phyloP scores from a whole-genome alignment of 2,888 invertebrate species.

The Chrysodeixis includens region DNA sequence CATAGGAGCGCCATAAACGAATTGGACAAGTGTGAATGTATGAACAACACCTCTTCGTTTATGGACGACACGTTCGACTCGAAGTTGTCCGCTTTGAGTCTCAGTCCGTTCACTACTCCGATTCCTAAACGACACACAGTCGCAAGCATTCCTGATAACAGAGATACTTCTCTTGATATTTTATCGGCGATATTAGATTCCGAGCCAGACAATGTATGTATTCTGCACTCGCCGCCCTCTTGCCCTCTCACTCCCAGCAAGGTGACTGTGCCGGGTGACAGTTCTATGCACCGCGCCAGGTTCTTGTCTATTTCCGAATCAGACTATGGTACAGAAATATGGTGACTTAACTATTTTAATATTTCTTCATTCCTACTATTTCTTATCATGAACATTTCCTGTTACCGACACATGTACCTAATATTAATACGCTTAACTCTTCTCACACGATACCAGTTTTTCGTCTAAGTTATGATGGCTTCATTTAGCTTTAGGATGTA shows the following conservation, averaged over 20 bases:
- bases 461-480: slow-evolving; percentile 17
- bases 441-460: slow-evolving; percentile 29
- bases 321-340: slow-evolving; percentile 93
- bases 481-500: slow-evolving; percentile 22
- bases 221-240: slow-evolving; percentile 82
- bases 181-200: slow-evolving; percentile 85
- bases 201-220: slow-evolving; percentile 82
- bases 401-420: slow-evolving; percentile 44
- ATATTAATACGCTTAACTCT: slow-evolving; percentile 51
- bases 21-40: slow-evolving; percentile 76
- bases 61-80: slow-evolving; percentile 77
- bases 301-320: slow-evolving; percentile 90
- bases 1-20: slow-evolving; percentile 74
- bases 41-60: slow-evolving; percentile 68
- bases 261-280: slow-evolving; percentile 90
- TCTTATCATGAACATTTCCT: slow-evolving; percentile 29
- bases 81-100: slow-evolving; percentile 79
- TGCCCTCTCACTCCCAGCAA: slow-evolving; percentile 88
- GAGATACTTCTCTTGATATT: slow-evolving; percentile 81
- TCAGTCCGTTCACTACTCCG: slow-evolving; percentile 84
- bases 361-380: slow-evolving; percentile 42
- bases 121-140: slow-evolving; percentile 81
- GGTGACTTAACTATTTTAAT: slow-evolving; percentile 85
- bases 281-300: slow-evolving; percentile 90
- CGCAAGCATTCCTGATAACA: slow-evolving; percentile 77